These are phyloP conservation scores for Tribolium madens DNA, from an alignment of 1,140 invertebrate genomes.

Conservation along the genomic window DNA sequence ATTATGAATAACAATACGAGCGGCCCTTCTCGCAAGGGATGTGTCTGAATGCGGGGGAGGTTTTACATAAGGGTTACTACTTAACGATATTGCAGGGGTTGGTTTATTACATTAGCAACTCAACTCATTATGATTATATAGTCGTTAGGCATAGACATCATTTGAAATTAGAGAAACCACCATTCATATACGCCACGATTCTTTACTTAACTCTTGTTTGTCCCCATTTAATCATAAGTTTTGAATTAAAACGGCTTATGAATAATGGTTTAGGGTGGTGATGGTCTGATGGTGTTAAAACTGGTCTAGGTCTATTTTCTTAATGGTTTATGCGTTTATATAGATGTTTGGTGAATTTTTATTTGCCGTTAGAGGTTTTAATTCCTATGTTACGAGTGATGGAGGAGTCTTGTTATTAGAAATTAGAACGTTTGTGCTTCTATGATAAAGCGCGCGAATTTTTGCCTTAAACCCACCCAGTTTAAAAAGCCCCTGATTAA, in stretches of 20 bases:
- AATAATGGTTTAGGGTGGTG: background rate
- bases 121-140: conserved; percentile 64
- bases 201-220: background rate
- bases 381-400: too few relatives aligned
- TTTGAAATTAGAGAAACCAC: conserved; percentile 57
- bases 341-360: background rate
- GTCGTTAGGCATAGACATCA: conserved; percentile 61
- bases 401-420: too few relatives aligned
- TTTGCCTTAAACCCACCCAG: too few relatives aligned
- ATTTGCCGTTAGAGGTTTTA: too few relatives aligned
- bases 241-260: background rate
- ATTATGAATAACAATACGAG: conserved; percentile 34
- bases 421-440: too few relatives aligned
- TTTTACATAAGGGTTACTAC: conserved; percentile 48
- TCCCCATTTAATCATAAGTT: conserved; percentile 13
- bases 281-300: background rate
- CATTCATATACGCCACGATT: conserved; percentile 36
- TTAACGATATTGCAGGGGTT: conserved; percentile 61
- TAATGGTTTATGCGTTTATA: background rate
- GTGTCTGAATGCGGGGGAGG: conserved; percentile 30
- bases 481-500: too few relatives aligned
- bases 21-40: background rate
- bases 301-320: background rate
- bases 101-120: conserved; percentile 65
- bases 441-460: too few relatives aligned